Evolutionary conservation across 2,888 invertebrate species (phyloP), one percentile per base, ranked within the genome.

Genomic region (Ennomos fuscantarius): DNA sequence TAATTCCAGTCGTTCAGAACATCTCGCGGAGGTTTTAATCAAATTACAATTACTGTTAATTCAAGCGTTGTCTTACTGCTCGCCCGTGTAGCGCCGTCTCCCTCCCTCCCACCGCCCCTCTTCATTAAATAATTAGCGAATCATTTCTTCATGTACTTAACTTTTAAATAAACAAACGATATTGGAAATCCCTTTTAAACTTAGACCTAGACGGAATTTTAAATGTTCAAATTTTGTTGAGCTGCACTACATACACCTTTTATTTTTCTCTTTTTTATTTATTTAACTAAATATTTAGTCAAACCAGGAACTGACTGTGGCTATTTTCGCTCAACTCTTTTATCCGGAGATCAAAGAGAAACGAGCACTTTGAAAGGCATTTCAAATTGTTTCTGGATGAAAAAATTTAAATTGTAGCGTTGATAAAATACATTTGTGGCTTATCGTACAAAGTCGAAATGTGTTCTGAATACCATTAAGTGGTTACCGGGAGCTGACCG

Each of bases 41-140:
- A 56, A 54, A 60, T 56, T 50, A 53, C 50, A 59, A 54, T 57
- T 15, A 58, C 9, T 37, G 46, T 46, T 34, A n/a, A 33, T 41
- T 43, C 45, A 31, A 13, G 33, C 37, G 24, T 47, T 47, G 46
- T 40, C 42, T 48, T 44, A 44, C 47, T 44, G 10, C 34, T 13
- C 8, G 8, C 8, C 15, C 12, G 24, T 50, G 9, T n/a, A 24
- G 33, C 9, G 33, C 8, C 12, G 6, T 6, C 32, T 13, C 37
- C 12, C n/a, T 41, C 12, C 0, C 35, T 9, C 35, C 33, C 11
- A 24, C 15, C 24, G 5, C 10, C 49, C 32, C 47, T 12, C 9
- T n/a, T 33, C 34, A 12, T 55, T 55, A 48, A 55, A 55, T 48
- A 55, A 54, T 54, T 55, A 39, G 37, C 36, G 24, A 55, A 44